Conservation (phyloP, 2,113 vertebrate genomes). For the Pantherophis guttatus region DNA sequence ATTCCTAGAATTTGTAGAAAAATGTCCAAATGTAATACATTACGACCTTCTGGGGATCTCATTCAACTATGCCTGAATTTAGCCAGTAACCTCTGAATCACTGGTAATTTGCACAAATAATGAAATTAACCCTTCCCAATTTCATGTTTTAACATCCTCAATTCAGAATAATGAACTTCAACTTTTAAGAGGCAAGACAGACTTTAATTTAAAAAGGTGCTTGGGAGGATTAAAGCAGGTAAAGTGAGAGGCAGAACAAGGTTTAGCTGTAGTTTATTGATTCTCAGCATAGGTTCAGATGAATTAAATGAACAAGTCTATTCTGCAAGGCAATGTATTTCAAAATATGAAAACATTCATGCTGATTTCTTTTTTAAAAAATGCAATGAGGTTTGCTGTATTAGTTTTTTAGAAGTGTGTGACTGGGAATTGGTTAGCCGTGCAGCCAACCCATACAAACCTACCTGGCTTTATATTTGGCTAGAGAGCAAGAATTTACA, state of each 20-base stretch:
- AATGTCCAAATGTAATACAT: slow-evolving; percentile 40
- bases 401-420: neutral
- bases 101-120: neutral
- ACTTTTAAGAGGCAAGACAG: neutral
- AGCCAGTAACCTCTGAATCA: slow-evolving; percentile 48
- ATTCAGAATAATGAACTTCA: neutral
- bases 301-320: neutral
- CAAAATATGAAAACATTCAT: neutral
- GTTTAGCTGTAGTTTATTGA: neutral
- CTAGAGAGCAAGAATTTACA: neutral
- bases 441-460: neutral
- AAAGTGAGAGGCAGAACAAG: neutral
- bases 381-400: neutral
- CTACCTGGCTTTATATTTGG: neutral
- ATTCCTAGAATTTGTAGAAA: slow-evolving; percentile 57
- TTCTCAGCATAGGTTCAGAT: neutral
- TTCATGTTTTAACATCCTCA: neutral
- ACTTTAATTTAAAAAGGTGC: neutral
- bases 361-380: neutral
- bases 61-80: slow-evolving; percentile 15
- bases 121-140: neutral
- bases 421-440: neutral
- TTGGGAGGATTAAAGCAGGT: neutral
- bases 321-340: neutral
- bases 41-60: neutral